These are phyloP conservation scores for Parus major DNA, from an alignment of 2,113 vertebrate genomes.

Conservation along the genomic window DNA sequence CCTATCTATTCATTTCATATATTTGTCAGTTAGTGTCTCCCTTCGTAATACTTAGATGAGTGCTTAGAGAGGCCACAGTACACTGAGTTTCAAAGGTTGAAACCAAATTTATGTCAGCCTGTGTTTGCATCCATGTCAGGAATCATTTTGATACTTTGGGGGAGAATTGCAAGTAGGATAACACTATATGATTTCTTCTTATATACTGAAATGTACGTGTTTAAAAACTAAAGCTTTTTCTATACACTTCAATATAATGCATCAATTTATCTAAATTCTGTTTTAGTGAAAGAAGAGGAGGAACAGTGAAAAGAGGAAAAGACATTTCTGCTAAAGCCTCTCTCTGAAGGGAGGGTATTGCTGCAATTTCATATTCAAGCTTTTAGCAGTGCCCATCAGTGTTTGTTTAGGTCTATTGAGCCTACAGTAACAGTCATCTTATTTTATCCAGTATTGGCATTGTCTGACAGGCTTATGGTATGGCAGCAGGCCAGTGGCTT, in stretches of 20 bases:
- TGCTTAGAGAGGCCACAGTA: conserved; percentile 13
- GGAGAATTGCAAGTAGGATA: neutral
- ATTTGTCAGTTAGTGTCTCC: neutral
- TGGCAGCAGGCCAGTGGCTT: neutral
- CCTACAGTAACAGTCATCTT: neutral
- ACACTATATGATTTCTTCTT: neutral
- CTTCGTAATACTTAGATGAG: neutral
- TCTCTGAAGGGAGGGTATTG: neutral
- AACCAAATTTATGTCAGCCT: neutral
- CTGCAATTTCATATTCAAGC: neutral
- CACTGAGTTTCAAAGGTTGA: conserved; percentile 1
- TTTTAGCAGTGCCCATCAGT: neutral
- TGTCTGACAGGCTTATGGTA: neutral
- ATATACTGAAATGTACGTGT: neutral
- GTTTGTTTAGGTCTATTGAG: neutral
- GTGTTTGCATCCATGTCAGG: neutral
- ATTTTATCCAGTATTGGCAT: neutral
- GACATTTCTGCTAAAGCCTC: neutral
- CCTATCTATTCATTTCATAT: conserved; percentile 48
- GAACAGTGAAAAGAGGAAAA: neutral
- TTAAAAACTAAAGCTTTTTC: neutral
- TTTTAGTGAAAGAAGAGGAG: neutral
- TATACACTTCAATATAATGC: neutral
- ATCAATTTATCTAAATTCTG: neutral
- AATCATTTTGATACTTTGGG: neutral